Conservation (phyloP, 2,797 vertebrate genomes). For the Heliangelus exortis region DNA sequence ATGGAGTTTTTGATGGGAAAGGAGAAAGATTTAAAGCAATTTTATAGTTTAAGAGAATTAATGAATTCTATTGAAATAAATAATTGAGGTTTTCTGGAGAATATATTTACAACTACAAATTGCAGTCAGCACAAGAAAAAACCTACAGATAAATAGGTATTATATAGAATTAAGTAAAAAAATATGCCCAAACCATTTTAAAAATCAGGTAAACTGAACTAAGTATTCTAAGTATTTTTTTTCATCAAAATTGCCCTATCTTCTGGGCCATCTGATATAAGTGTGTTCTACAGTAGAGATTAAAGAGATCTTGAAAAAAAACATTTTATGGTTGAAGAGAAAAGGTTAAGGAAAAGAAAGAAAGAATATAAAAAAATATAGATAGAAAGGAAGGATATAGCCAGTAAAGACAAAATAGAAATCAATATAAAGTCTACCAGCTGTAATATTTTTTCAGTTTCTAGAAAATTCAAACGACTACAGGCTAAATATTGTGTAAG, state of each 20-base stretch:
- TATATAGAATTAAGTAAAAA: neutral
- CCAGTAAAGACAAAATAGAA: neutral
- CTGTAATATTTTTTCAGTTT: neutral
- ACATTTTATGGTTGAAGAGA: neutral
- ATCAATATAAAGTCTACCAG: neutral
- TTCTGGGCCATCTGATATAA: neutral
- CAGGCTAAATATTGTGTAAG: neutral
- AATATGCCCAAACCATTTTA: neutral
- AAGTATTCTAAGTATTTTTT: neutral
- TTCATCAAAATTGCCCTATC: neutral
- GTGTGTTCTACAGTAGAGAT: neutral
- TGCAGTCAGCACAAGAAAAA: neutral
- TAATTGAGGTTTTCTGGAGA: neutral
- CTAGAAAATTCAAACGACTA: neutral
- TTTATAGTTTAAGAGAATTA: neutral
- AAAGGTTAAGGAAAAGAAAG: neutral
- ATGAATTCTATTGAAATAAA: neutral
- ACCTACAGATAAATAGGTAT: neutral
- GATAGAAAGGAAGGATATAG: neutral
- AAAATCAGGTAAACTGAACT: constrained; percentile 30
- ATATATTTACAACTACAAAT: constrained; percentile 41
- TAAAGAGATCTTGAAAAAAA: neutral
- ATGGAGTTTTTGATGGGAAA: neutral
- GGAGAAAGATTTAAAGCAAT: neutral
- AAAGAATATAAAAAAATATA: neutral